Evolutionary conservation across 2,888 invertebrate species (phyloP).

Genomic region (Calephelis perditalis): DNA sequence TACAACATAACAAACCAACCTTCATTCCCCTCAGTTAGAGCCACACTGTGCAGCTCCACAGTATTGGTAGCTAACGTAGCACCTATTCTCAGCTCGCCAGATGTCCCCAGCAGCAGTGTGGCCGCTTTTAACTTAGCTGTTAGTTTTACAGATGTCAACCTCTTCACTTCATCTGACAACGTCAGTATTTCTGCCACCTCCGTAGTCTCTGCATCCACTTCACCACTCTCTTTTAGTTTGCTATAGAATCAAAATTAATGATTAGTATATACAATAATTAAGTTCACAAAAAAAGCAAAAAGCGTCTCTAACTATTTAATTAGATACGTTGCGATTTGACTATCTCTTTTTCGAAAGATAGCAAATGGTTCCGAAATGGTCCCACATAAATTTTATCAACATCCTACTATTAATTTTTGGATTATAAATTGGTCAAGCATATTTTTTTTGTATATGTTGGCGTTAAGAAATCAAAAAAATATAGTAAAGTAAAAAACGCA

Average conservation of each 20-base stretch:
- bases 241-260: slow-evolving; percentile 32
- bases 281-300: too few relatives aligned
- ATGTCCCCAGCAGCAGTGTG: slow-evolving; percentile 83
- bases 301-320: too few relatives aligned
- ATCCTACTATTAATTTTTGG: too few relatives aligned
- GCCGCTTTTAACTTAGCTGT: slow-evolving; percentile 84
- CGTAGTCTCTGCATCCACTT: slow-evolving; percentile 44
- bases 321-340: too few relatives aligned
- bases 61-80: slow-evolving; percentile 85
- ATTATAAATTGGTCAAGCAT: too few relatives aligned
- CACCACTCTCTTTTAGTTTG: slow-evolving; percentile 56
- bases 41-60: slow-evolving; percentile 82
- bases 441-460: too few relatives aligned
- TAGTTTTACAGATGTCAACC: slow-evolving; percentile 82
- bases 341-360: too few relatives aligned
- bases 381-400: too few relatives aligned
- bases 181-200: slow-evolving; percentile 65
- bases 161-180: slow-evolving; percentile 85
- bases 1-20: slow-evolving; percentile 41
- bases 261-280: too few relatives aligned
- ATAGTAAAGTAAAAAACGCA: too few relatives aligned
- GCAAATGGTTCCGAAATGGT: too few relatives aligned
- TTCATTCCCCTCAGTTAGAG: slow-evolving; percentile 74
- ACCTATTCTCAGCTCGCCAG: slow-evolving; percentile 83
- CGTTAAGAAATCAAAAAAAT: too few relatives aligned